Conservation (phyloP, 2,797 vertebrate genomes). For the Acanthurus leucopareius region DNA sequence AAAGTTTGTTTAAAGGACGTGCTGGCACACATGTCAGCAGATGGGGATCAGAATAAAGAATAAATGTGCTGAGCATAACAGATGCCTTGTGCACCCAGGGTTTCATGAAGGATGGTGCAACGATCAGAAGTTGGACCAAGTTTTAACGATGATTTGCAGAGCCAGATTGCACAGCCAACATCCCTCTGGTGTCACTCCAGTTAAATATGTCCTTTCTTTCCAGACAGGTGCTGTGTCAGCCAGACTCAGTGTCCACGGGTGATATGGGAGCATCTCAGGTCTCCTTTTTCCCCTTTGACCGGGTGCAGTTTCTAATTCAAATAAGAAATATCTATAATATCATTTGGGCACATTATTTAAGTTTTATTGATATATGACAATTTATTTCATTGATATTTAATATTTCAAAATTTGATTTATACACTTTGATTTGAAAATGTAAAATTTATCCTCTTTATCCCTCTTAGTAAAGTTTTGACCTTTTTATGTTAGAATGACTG, state of each 20-base stretch:
- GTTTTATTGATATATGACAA: neutral
- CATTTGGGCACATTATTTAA: neutral
- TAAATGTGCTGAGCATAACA: slow-evolving; percentile 63
- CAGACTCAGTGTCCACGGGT: slow-evolving; percentile 5
- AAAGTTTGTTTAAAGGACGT: slow-evolving; percentile 40
- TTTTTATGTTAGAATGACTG: neutral
- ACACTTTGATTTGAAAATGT: too few species aligned
- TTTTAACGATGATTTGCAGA: slow-evolving; percentile 66
- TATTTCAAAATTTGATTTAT: too few species aligned
- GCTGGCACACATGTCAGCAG: slow-evolving; percentile 46
- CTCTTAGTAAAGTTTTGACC: too few species aligned
- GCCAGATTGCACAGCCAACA: slow-evolving; percentile 67
- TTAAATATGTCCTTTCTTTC: slow-evolving; percentile 36
- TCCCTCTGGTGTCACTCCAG: slow-evolving; percentile 60
- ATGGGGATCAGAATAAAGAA: slow-evolving; percentile 54
- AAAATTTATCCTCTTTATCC: too few species aligned
- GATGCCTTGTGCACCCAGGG: slow-evolving; percentile 54
- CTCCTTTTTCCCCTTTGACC: neutral
- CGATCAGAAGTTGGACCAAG: slow-evolving; percentile 46
- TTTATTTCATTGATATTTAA: neutral
- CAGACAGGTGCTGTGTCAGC: slow-evolving; percentile 68
- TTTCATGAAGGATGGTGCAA: slow-evolving; percentile 37
- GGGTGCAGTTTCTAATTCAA: neutral
- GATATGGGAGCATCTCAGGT: neutral
- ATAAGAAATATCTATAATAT: neutral